Conservation (phyloP, 1,140 invertebrate species). For the Euborellia annulipes region DNA sequence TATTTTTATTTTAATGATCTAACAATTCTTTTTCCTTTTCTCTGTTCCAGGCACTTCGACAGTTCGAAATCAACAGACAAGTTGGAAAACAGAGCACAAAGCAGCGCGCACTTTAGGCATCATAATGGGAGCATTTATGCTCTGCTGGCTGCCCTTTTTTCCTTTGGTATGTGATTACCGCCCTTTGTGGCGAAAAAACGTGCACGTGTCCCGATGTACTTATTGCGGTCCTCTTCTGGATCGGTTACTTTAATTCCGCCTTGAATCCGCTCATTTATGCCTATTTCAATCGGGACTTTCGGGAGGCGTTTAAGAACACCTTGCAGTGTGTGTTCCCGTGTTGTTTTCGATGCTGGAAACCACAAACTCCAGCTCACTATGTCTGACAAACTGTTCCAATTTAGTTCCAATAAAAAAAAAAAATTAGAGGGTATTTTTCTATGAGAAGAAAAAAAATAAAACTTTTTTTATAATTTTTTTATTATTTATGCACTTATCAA, state of each 20-base stretch:
- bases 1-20: too few relatives aligned
- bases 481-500: too few relatives aligned
- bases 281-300: constrained; percentile 97
- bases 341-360: too few relatives aligned
- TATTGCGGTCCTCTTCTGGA: constrained; percentile 90
- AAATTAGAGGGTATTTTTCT: too few relatives aligned
- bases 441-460: too few relatives aligned
- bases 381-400: too few relatives aligned
- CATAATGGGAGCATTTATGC: constrained; percentile 81
- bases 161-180: constrained; percentile 72
- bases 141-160: constrained; percentile 98
- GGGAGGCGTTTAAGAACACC: constrained; percentile 92
- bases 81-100: constrained; percentile 82
- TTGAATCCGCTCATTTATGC: constrained; percentile 96
- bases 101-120: constrained; percentile 88
- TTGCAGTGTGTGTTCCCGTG: constrained; percentile 73
- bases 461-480: too few relatives aligned
- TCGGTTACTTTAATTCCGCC: constrained; percentile 96
- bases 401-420: too few relatives aligned
- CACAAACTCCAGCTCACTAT: too few relatives aligned
- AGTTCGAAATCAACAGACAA: constrained; percentile 50
- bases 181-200: constrained; percentile 53
- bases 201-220: constrained; percentile 71
- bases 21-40: too few relatives aligned
- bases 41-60: constrained; percentile 47